Evolutionary conservation across 2,888 invertebrate genomes (phyloP).

Genomic region (Gerris lacustris): DNA sequence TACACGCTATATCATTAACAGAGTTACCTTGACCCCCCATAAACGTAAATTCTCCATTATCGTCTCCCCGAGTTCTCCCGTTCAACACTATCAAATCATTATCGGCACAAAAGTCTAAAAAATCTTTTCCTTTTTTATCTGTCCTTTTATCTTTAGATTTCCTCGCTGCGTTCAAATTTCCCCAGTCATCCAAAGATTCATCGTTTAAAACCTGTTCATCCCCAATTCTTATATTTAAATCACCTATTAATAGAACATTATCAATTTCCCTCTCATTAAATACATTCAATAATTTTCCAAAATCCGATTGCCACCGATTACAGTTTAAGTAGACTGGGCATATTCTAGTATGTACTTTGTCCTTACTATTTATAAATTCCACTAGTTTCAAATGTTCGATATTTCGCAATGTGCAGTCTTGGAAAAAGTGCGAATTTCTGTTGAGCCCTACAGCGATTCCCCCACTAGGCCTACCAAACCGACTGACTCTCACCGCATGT

Average conservation of each 20-base stretch:
- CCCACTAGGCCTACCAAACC: background rate
- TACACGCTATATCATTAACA: slow-evolving; percentile 10
- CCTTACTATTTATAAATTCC: background rate
- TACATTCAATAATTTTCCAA: background rate
- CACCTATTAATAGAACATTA: background rate
- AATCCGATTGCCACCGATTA: background rate
- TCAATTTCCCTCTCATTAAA: background rate
- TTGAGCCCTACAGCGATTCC: background rate
- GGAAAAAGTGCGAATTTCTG: background rate
- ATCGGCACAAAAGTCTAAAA: slow-evolving; percentile 13
- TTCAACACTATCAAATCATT: slow-evolving; percentile 11
- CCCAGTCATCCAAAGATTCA: background rate
- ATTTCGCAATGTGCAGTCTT: background rate
- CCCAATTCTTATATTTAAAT: slow-evolving; percentile 8
- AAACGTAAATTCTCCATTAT: slow-evolving; percentile 9
- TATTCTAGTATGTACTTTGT: background rate
- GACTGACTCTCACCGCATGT: background rate
- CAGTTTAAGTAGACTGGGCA: background rate
- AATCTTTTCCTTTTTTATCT: slow-evolving; percentile 5
- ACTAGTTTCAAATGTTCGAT: background rate
- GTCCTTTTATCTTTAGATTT: slow-evolving; percentile 1
- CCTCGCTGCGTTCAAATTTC: background rate
- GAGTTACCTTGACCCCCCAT: slow-evolving; percentile 8
- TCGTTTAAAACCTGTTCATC: slow-evolving; percentile 2
- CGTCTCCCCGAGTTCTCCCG: slow-evolving; percentile 6